Evolutionary conservation across 2,113 vertebrate genomes (phyloP), one percentile per base, ranked within the genome.

Genomic region (Proterorhinus semilunaris): DNA sequence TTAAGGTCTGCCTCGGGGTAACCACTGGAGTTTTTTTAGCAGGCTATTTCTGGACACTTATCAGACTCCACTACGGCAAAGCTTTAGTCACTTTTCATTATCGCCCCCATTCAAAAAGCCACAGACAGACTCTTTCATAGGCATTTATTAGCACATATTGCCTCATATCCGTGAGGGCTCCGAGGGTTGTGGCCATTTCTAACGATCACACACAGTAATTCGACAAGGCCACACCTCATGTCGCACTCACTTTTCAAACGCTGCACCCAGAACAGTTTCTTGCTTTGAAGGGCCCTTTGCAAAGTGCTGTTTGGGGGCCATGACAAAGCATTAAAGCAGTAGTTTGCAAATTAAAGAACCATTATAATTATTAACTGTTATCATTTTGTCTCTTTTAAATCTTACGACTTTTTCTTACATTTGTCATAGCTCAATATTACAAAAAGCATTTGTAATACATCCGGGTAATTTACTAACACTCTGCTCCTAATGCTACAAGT

Each of bases 31-130:
- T 79, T 90, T 85, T 86, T 86, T 90, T 90, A 75, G 55, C 72
- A 66, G 57, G 69, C 89, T 92, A 91, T 91, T 91, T 90, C 86
- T 90, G 85, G 90, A 80, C 74, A 65, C 62, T 69, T 79, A 78
- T 83, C 84, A 88, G 80, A 82, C 78, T 84, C 80, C 71, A 74
- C 72, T 68, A 87, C 62, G 85, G 63, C 72, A 84, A 68, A 52
- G 74, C 65, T 83, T 81, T 63, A 83, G 80, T 86, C 80, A 86
- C 81, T 88, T 90, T 86, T 90, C 89, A 90, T 86, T 88, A 83
- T 68, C 36, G 6, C 86, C 69, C 72, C 64, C 66, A 45, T 73
- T 79, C 74, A 78, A 79, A 74, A 86, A 72, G 66, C 66, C 66
- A 71, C 65, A 73, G 63, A 17, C 21, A 58, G 43, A n/a, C 58